phyloP scores from a whole-genome alignment of 1,140 invertebrate genomes.

The Conus ventricosus region DNA sequence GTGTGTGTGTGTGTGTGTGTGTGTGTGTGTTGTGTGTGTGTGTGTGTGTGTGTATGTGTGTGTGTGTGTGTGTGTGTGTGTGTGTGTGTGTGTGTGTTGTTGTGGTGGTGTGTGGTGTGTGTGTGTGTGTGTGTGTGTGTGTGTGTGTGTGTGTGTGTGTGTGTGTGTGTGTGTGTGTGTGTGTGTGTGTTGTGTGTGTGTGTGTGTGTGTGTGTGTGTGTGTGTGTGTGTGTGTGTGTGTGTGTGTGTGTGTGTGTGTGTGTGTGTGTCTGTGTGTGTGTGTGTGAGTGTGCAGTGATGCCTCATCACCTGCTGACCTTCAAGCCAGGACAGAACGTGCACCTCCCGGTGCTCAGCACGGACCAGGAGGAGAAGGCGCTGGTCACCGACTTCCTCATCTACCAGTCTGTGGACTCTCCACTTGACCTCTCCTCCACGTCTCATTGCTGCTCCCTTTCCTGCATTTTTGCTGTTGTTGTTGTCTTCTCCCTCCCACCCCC shows the following conservation, averaged over 20 bases:
- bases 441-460: no score
- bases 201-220: background rate
- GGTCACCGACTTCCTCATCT: constrained; percentile 49
- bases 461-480: no score
- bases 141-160: background rate
- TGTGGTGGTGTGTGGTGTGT: background rate
- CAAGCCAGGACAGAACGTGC: background rate
- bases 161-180: background rate
- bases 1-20: background rate
- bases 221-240: background rate
- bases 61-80: background rate
- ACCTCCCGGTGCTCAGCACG: constrained; percentile 53
- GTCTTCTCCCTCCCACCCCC: no score
- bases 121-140: background rate
- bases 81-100: background rate
- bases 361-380: constrained; percentile 64
- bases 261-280: background rate
- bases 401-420: background rate
- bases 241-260: constrained; percentile 13
- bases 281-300: constrained; percentile 25
- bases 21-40: background rate
- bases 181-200: background rate
- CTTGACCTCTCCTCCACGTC: no score
- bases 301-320: constrained; percentile 47
- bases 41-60: background rate